These are phyloP conservation scores for Spea bombifrons DNA, from an alignment of 2,113 vertebrate genomes.

Conservation along the genomic window DNA sequence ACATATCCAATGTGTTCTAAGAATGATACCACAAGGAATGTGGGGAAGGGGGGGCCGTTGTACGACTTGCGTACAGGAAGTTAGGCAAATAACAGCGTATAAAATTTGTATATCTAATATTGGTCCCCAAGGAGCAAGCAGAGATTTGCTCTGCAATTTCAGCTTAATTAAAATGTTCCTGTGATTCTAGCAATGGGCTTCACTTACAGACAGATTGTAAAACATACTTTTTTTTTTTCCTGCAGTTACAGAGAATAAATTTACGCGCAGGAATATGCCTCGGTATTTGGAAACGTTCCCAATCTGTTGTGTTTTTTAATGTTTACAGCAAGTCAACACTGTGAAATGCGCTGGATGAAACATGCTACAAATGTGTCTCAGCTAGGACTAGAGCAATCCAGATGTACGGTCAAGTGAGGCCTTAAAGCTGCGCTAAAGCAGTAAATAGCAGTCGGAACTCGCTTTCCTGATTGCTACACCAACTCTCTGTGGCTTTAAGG, in stretches of 20 bases:
- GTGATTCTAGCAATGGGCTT: slow-evolving; percentile 37
- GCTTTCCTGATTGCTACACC: no score
- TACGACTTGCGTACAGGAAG: slow-evolving; percentile 36
- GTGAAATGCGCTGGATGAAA: neutral
- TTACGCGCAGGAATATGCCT: slow-evolving; percentile 44
- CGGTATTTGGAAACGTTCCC: slow-evolving; percentile 34
- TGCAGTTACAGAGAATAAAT: slow-evolving; percentile 49
- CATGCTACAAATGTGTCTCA: no score
- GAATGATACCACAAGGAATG: slow-evolving; percentile 27
- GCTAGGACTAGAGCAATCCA: no score
- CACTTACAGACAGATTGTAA: slow-evolving; percentile 53
- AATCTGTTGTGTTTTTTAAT: slow-evolving; percentile 19
- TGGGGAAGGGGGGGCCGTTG: neutral
- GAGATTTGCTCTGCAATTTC: slow-evolving; percentile 45
- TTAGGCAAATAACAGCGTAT: slow-evolving; percentile 49
- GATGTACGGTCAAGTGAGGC: no score
- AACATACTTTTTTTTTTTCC: slow-evolving; percentile 49
- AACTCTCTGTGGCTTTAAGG: no score
- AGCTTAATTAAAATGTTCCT: slow-evolving; percentile 49
- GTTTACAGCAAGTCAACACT: slow-evolving; percentile 30
- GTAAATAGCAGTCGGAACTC: no score
- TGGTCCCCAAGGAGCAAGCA: slow-evolving; percentile 27
- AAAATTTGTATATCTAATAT: slow-evolving; percentile 43
- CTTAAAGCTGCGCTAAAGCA: no score
- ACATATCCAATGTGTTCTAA: slow-evolving; percentile 33